phyloP scores from a whole-genome alignment of 2,888 invertebrate genomes.

The Strigamia transsilvanica region DNA sequence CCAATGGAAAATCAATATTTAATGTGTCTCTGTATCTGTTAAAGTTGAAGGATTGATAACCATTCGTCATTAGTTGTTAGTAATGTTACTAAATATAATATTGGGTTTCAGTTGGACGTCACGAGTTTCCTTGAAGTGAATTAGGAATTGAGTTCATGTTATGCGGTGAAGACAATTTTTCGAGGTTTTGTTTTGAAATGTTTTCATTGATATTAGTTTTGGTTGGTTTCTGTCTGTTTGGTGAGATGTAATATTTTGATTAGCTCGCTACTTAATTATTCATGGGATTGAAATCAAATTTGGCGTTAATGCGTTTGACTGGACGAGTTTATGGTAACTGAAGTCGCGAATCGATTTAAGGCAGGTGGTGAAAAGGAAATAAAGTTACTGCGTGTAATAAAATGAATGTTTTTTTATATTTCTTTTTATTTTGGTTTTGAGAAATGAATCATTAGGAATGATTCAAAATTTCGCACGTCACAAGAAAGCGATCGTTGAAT shows the following conservation, averaged over 20 bases:
- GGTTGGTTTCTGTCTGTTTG: too few species aligned
- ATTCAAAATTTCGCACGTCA: slow-evolving; percentile 15
- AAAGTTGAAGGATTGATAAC: background rate
- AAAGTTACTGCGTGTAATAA: background rate
- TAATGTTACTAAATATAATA: slow-evolving; percentile 32
- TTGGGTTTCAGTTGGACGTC: slow-evolving; percentile 7
- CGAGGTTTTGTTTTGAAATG: background rate
- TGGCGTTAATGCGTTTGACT: background rate
- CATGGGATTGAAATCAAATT: background rate
- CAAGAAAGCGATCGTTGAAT: background rate
- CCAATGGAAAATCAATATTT: slow-evolving; percentile 33
- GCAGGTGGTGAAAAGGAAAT: slow-evolving; percentile 17
- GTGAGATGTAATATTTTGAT: too few species aligned
- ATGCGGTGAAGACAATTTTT: background rate
- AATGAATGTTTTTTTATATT: background rate
- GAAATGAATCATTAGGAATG: background rate
- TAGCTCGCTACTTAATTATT: background rate
- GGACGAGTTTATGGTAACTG: background rate
- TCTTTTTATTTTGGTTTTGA: background rate
- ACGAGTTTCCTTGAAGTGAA: slow-evolving; percentile 18
- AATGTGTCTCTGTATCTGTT: slow-evolving; percentile 3
- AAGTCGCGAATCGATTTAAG: background rate
- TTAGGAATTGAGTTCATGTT: background rate
- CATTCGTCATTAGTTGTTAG: background rate
- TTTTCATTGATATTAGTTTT: too few species aligned